phyloP scores from a whole-genome alignment of 2,888 invertebrate genomes.

The Thera obeliscata region DNA sequence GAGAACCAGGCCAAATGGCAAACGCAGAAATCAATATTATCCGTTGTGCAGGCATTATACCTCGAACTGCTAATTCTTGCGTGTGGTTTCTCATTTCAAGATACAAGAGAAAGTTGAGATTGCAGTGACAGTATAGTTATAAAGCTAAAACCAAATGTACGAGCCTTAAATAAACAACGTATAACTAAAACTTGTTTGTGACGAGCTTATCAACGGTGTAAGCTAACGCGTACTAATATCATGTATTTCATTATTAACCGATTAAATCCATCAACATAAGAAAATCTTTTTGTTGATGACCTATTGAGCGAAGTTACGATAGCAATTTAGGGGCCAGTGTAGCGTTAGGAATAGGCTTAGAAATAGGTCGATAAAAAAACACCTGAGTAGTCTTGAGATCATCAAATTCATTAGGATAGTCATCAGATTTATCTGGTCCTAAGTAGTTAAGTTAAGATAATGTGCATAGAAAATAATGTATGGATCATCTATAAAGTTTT shows the following conservation, averaged over 20 bases:
- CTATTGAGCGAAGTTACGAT: conserved; percentile 24
- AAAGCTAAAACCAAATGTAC: conserved; percentile 54
- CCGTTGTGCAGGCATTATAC: background rate
- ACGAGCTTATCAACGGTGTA: conserved; percentile 54
- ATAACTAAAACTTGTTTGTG: conserved; percentile 50
- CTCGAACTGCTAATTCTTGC: background rate
- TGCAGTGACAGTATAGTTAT: conserved; percentile 38
- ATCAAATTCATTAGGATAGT: background rate
- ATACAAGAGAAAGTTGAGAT: background rate
- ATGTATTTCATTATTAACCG: conserved; percentile 61
- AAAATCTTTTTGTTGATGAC: conserved; percentile 57
- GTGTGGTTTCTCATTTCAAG: too few relatives aligned
- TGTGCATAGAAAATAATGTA: background rate
- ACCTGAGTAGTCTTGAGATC: background rate
- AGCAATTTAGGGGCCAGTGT: background rate
- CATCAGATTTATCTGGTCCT: background rate
- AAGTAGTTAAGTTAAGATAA: background rate
- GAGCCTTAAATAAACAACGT: conserved; percentile 48
- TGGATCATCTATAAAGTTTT: background rate
- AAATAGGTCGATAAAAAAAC: background rate
- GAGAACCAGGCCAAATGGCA: background rate
- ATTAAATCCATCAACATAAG: conserved; percentile 60
- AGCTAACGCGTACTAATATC: conserved; percentile 55
- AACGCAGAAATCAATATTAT: background rate
- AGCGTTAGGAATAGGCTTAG: background rate